Base-by-base conservation (phyloP, 2,113 vertebrate species). In the Tachysurus fulvidraco region DNA sequence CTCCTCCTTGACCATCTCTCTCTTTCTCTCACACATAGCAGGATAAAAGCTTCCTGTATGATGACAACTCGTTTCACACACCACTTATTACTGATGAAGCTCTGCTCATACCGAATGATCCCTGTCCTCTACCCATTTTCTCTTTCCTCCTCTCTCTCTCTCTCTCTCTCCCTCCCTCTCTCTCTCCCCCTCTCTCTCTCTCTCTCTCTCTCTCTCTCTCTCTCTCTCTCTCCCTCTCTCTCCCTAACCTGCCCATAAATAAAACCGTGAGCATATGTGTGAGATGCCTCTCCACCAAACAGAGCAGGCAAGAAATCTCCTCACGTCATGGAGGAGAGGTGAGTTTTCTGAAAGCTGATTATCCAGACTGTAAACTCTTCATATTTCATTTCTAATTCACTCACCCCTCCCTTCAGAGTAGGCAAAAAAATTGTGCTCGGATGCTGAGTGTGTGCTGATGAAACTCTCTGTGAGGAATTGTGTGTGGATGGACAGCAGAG, bases 61-160 rank as follows among this genome's bases (percentile, higher is more conserved):
- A 76, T 88, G 36, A 36, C 36, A 87, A 90, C 73, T 89, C 77
- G 89, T 90, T 90, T 90, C 89, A 90, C 85, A 84, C 89, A 80
- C 57, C 85, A 80, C 89, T 90, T 87, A 89, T 87, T 90, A 87
- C 87, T 80, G 80, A 90, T 85, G 83, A 80, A 86, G 87, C 81
- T 80, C 64, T 65, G 79, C 76, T 41, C 57, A 23, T 87, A 83
- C 73, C 83, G 73, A 83, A 85, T 25, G 83, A 85, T 54, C 30
- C 44, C 44, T 65, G 60, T 65, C 46, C 52, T 50, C 64, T 50
- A 44, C 73, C 62, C 28, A 50, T 50, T 7, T 50, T 79, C 59
- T 77, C 60, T 46, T 30, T 80, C 64, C 44, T 59, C 78, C 50
- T 83, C 59, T 80, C 17, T 79, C 62, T 55, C 80, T 77, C 28